phyloP scores from a whole-genome alignment of 2,113 vertebrate species.

The Equus przewalskii region DNA sequence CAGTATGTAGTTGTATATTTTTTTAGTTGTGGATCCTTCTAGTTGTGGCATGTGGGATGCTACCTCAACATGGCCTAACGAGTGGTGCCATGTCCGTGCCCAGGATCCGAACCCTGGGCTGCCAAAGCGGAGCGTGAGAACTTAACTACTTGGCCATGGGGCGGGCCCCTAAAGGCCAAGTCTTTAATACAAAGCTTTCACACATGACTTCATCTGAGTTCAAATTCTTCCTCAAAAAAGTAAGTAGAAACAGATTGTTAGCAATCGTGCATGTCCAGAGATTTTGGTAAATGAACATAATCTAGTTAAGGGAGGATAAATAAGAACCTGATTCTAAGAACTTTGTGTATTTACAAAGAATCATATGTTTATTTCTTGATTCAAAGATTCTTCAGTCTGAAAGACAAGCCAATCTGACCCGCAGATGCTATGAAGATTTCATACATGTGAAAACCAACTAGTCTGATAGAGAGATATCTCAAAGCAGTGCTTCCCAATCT shows the following conservation, averaged over 20 bases:
- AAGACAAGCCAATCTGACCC: not conserved
- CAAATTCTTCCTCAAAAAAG: slow-evolving; percentile 17
- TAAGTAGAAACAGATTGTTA: not conserved
- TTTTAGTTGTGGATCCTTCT: too few relatives aligned
- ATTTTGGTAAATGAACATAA: not conserved
- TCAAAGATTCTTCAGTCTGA: not conserved
- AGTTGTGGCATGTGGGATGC: too few relatives aligned
- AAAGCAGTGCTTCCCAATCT: rapidly evolving
- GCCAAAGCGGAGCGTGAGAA: too few relatives aligned
- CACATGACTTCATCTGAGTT: not conserved
- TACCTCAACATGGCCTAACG: too few relatives aligned
- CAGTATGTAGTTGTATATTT: too few relatives aligned
- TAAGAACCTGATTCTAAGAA: not conserved
- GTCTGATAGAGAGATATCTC: not conserved
- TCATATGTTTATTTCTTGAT: not conserved
- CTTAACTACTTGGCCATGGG: too few relatives aligned
- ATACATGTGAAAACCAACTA: not conserved
- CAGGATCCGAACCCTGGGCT: too few relatives aligned
- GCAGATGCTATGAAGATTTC: not conserved
- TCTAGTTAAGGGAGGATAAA: not conserved
- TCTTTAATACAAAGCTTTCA: not conserved
- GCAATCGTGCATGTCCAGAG: not conserved
- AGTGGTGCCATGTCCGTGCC: too few relatives aligned
- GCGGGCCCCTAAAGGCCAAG: too few relatives aligned
- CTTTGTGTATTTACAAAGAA: not conserved